A percentile compares a stretch with the other conserved stretches of the same genome.
phyloP scores from a whole-genome alignment of 2,797 vertebrate species.

The Takifugu rubripes region DNA sequence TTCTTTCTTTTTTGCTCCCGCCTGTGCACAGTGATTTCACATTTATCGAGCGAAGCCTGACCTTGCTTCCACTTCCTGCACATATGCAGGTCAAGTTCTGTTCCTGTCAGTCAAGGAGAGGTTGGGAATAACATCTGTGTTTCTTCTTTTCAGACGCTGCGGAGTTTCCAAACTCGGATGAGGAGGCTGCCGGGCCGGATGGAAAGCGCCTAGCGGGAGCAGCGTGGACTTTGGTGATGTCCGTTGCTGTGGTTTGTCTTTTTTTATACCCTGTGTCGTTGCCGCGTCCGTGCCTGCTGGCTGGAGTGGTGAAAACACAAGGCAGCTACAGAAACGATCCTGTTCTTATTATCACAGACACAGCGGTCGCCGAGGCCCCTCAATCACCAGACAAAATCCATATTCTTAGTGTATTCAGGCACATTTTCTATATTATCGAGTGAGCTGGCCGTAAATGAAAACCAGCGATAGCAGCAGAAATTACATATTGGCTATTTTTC shows the following conservation, averaged over 20 bases:
- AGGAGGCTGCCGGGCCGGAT: conserved; percentile 1
- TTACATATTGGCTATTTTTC: too few relatives aligned
- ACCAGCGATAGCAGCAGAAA: too few relatives aligned
- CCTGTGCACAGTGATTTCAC: too few relatives aligned
- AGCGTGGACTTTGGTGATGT: background rate
- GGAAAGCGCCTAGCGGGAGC: too few relatives aligned
- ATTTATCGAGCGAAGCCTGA: too few relatives aligned
- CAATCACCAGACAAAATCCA: conserved; percentile 44
- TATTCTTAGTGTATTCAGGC: background rate
- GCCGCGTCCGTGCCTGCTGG: conserved; percentile 76
- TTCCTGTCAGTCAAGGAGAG: conserved; percentile 36
- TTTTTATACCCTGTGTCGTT: conserved; percentile 59
- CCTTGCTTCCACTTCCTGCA: too few relatives aligned
- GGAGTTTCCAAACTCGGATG: conserved; percentile 15
- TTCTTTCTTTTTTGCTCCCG: too few relatives aligned
- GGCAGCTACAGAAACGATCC: conserved; percentile 75
- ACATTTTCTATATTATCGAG: background rate
- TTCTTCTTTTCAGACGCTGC: conserved; percentile 21
- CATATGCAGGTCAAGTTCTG: conserved; percentile 46
- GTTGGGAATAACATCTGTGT: conserved; percentile 41
- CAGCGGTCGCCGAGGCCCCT: conserved; percentile 71
- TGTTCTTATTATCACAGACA: conserved; percentile 76
- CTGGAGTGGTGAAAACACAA: conserved; percentile 69
- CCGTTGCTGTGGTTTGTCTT: conserved; percentile 65
- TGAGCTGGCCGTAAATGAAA: too few relatives aligned